Evolutionary conservation across 2,797 vertebrate genomes (phyloP).

Genomic region (Fundulus diaphanus): DNA sequence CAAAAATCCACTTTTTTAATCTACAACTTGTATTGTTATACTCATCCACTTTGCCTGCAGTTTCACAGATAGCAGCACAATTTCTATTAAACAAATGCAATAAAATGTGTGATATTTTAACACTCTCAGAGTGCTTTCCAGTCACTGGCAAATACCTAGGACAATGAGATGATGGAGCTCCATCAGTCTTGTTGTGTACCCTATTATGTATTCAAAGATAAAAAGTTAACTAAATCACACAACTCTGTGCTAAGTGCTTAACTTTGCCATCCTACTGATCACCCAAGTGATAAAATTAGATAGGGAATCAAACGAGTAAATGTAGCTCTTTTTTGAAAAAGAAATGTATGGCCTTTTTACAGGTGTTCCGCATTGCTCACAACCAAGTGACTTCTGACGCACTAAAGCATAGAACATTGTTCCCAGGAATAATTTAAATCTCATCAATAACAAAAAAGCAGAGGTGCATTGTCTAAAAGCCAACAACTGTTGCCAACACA

Average conservation of each 20-base stretch:
- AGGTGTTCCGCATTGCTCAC: constrained; percentile 58
- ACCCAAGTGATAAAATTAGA: constrained; percentile 40
- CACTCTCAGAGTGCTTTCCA: not conserved
- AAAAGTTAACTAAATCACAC: constrained; percentile 12
- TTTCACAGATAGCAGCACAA: not conserved
- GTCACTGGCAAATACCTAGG: not conserved
- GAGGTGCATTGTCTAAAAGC: constrained; percentile 66
- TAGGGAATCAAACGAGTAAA: constrained; percentile 60
- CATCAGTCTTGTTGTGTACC: not conserved
- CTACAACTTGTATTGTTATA: not conserved
- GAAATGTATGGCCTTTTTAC: constrained; percentile 50
- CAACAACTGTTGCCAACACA: constrained; percentile 57
- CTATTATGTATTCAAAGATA: constrained; percentile 19
- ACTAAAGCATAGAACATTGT: constrained; percentile 69
- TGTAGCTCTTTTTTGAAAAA: constrained; percentile 57
- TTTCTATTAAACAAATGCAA: not conserved
- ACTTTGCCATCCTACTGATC: constrained; percentile 28
- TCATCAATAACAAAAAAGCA: constrained; percentile 75
- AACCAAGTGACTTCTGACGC: constrained; percentile 59
- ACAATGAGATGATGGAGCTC: not conserved
- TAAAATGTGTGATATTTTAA: not conserved
- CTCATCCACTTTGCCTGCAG: not conserved
- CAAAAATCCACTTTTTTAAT: not conserved
- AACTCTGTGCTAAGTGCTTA: constrained; percentile 31
- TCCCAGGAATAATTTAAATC: constrained; percentile 70